Evolutionary conservation across 2,797 vertebrate genomes (phyloP).

Genomic region (Lerista edwardsae): DNA sequence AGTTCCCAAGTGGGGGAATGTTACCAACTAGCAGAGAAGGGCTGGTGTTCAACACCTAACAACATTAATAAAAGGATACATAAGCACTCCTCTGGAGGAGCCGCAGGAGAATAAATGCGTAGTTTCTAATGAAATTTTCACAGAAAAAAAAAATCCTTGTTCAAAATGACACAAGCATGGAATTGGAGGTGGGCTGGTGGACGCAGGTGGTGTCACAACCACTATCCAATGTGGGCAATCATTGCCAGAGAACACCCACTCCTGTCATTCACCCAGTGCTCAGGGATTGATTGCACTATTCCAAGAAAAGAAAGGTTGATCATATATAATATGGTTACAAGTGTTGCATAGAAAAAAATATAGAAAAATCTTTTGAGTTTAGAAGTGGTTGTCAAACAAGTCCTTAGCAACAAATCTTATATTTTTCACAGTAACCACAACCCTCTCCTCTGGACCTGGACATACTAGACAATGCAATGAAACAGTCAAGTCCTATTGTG

Average conservation of each 20-base stretch:
- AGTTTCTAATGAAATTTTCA: not conserved
- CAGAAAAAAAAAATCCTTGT: not conserved
- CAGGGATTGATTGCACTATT: not conserved
- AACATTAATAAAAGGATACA: not conserved
- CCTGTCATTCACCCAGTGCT: not conserved
- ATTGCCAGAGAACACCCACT: not conserved
- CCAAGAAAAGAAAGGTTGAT: not conserved
- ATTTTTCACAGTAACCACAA: constrained; percentile 86
- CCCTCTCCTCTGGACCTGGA: constrained; percentile 90
- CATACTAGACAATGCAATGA: constrained; percentile 96
- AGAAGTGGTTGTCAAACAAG: constrained; percentile 40
- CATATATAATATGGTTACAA: not conserved
- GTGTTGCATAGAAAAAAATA: not conserved
- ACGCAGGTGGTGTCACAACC: not conserved
- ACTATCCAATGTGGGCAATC: not conserved
- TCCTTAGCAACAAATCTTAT: constrained; percentile 57
- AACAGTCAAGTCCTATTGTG: constrained; percentile 94
- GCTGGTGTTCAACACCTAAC: too few species aligned
- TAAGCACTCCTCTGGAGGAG: not conserved
- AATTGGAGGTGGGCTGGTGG: not conserved
- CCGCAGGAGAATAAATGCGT: not conserved
- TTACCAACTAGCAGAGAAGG: not conserved
- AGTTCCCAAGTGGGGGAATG: too few species aligned
- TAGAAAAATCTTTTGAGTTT: not conserved
- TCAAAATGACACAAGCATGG: not conserved